Base-by-base conservation (phyloP, 2,113 vertebrate genomes). In the Ailurus styani region DNA sequence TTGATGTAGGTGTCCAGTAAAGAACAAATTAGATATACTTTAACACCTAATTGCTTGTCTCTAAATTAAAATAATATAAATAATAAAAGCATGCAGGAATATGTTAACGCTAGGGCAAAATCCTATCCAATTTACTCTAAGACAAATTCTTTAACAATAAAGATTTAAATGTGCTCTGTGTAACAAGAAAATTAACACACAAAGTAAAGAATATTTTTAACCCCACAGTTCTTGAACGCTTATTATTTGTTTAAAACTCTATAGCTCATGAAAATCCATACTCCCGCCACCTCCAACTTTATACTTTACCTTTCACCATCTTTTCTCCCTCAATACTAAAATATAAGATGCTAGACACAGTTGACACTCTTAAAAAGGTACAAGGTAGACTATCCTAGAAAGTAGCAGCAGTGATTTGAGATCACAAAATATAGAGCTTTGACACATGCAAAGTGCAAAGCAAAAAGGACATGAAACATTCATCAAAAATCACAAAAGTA, bases 1-100 rank as follows among this genome's bases (percentile, higher is more conserved):
- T 91, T 95, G 60, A 87, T 90, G 95, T 50, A 90, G 83, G 93
- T 89, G 11, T 57, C 34, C 55, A 70, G 85, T 84, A 95, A 90
- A 82, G 73, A 90, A 75, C 82, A 96, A 90, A 52, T 91, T 82
- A 88, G 90, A 96, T 90, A 55, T 40, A 34, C 72, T 86, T 98
- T 96, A 97, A 97, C 90, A 94, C 83, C 60, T 73, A 87, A 92
- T 40, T 87, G 50, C 23, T 93, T 90, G 40, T 75, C 40, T 93
- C 25, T 91, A 94, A 75, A 95, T 93, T 66, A 92, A 95, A 96
- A 95, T 45, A 57, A 40, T 45, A 72, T 81, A 55, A 25, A 47
- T 15, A 93, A 34, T n/a, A 93, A 91, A 93, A 79, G 91, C 81
- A 18, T 89, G 37, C 55, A 77, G 17, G 45, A 68, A 7, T 95